Evolutionary conservation across 2,113 vertebrate genomes (phyloP).

Genomic region (Pionites leucogaster): DNA sequence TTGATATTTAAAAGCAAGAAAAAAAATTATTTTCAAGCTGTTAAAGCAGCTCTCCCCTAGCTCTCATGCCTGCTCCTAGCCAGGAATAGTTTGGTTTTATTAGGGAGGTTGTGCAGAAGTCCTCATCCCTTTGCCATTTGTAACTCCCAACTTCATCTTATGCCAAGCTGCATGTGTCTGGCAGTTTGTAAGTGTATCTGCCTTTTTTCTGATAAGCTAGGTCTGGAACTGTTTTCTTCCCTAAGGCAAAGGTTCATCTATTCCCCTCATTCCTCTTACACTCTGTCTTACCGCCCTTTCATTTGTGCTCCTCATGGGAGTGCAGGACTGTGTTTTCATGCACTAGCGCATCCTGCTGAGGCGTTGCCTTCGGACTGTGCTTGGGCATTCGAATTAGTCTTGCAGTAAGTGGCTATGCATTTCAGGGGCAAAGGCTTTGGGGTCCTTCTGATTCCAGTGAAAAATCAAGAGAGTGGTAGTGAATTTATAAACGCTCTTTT

Average conservation of each 20-base stretch:
- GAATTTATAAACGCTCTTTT: neutral
- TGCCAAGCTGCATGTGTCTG: neutral
- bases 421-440: neutral
- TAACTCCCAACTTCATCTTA: neutral
- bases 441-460: neutral
- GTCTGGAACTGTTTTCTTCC: neutral
- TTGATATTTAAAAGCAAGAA: neutral
- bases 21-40: neutral
- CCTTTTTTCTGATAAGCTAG: neutral
- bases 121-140: neutral
- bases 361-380: neutral
- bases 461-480: neutral
- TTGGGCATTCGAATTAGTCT: neutral
- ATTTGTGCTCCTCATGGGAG: neutral
- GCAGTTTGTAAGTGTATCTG: neutral
- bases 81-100: neutral
- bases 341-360: rapidly evolving
- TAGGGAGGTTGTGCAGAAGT: neutral
- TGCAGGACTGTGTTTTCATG: neutral
- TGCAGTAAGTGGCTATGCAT: neutral
- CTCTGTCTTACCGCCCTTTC: neutral
- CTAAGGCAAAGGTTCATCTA: neutral
- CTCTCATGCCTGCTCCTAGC: neutral
- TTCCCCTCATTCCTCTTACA: neutral
- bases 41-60: neutral